phyloP scores from a whole-genome alignment of 2,113 vertebrate genomes.

The Cyprinus carpio region DNA sequence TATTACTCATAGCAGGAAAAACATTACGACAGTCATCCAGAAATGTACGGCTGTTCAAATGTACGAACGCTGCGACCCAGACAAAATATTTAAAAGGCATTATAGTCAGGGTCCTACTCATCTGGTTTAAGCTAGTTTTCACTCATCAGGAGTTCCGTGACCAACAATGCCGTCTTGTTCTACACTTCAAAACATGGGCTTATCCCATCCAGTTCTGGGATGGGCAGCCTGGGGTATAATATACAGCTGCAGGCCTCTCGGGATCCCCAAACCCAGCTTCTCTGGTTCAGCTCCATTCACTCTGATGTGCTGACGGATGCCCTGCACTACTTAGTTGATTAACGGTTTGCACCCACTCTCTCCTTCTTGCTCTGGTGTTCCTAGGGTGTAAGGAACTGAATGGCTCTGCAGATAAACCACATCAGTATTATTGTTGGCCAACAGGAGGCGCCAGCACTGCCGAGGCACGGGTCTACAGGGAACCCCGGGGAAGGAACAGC shows the following conservation, averaged over 20 bases:
- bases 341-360: conserved; percentile 74
- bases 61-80: conserved; percentile 39
- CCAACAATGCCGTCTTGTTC: conserved; percentile 54
- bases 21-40: conserved; percentile 52
- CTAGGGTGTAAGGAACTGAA: conserved; percentile 88
- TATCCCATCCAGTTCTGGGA: conserved; percentile 38
- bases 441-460: conserved; percentile 96
- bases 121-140: conserved; percentile 50
- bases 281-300: conserved; percentile 49
- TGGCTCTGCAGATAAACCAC: conserved; percentile 90
- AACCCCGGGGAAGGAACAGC: conserved; percentile 90
- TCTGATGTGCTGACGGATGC: conserved; percentile 44
- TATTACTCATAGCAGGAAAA: conserved; percentile 41
- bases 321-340: conserved; percentile 67
- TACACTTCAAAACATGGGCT: conserved; percentile 44
- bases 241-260: not conserved
- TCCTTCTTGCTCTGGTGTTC: conserved; percentile 81
- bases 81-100: conserved; percentile 57
- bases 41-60: conserved; percentile 49
- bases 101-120: conserved; percentile 52
- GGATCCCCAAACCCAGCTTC: conserved; percentile 27
- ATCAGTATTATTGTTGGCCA: conserved; percentile 95
- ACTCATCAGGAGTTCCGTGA: conserved; percentile 16
- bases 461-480: conserved; percentile 96
- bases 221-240: conserved; percentile 5